Evolutionary conservation across 2,113 vertebrate genomes (phyloP).

Genomic region (Melozone crissalis): DNA sequence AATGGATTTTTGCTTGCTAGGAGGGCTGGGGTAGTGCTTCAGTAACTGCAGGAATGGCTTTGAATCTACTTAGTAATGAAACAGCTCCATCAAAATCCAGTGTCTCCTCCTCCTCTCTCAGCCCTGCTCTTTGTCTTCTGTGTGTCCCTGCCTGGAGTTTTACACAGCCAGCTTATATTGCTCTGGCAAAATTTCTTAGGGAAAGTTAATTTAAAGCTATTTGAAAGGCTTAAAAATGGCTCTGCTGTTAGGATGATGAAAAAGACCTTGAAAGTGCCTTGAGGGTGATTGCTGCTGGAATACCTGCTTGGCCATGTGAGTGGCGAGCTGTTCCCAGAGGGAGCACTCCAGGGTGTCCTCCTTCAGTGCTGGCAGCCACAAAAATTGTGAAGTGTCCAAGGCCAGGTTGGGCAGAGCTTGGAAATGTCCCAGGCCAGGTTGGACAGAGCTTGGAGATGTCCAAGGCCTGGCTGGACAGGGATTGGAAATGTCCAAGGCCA

Average conservation of each 20-base stretch:
- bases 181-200: neutral
- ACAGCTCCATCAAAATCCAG: neutral
- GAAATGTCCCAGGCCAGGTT: accelerated
- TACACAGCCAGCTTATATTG: neutral
- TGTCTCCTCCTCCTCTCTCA: neutral
- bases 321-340: neutral
- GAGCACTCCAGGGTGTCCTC: neutral
- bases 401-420: neutral
- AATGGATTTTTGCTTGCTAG: neutral
- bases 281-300: neutral
- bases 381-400: neutral
- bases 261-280: neutral
- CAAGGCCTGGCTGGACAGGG: neutral
- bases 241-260: neutral
- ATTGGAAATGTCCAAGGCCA: neutral
- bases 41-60: neutral
- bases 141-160: neutral
- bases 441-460: neutral
- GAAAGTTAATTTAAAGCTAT: neutral
- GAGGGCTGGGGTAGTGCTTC: neutral
- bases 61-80: neutral
- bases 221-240: neutral
- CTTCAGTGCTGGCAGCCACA: neutral
- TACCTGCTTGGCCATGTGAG: neutral
- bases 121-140: neutral